Percentiles rank a stretch among this genome's conserved stretches.
Conservation (phyloP, 2,113 vertebrate species). For the Centropristis striata region DNA sequence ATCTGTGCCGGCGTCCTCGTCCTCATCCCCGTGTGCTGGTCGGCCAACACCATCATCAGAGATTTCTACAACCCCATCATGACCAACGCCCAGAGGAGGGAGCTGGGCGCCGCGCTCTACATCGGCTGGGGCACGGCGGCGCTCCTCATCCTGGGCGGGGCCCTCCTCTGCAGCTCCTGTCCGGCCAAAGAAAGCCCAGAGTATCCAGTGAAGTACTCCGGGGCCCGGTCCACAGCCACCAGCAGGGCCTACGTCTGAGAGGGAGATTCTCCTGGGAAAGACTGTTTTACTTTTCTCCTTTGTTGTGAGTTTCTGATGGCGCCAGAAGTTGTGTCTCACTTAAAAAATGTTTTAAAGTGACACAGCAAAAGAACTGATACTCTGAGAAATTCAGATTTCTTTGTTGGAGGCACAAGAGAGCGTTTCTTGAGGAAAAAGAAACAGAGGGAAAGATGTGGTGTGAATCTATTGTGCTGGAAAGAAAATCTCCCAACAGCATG, state of each 20-base stretch:
- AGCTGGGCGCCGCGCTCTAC: conserved; percentile 90
- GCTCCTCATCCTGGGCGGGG: conserved; percentile 89
- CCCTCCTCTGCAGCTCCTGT: conserved; percentile 92
- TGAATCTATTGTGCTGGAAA: background rate
- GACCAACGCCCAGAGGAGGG: conserved; percentile 77
- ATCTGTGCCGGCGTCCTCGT: conserved; percentile 86
- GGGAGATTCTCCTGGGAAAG: background rate
- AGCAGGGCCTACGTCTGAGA: conserved; percentile 83
- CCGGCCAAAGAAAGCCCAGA: conserved; percentile 84
- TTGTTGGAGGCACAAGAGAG: background rate
- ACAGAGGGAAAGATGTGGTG: background rate
- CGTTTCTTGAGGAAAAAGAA: conserved; percentile 24
- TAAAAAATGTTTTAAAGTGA: background rate
- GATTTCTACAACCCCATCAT: conserved; percentile 91
- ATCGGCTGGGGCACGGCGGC: conserved; percentile 91
- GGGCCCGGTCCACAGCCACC: conserved; percentile 70
- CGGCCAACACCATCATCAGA: conserved; percentile 89
- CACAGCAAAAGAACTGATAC: background rate
- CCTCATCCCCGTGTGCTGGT: conserved; percentile 92
- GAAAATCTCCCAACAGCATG: background rate
- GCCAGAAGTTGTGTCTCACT: background rate
- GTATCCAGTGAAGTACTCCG: conserved; percentile 79
- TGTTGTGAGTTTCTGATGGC: conserved; percentile 5
- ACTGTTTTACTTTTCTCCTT: conserved; percentile 36
- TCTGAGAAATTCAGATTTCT: conserved; percentile 10